Base-by-base conservation (phyloP, 2,888 invertebrate species). In the Macroteleia sp. region DNA sequence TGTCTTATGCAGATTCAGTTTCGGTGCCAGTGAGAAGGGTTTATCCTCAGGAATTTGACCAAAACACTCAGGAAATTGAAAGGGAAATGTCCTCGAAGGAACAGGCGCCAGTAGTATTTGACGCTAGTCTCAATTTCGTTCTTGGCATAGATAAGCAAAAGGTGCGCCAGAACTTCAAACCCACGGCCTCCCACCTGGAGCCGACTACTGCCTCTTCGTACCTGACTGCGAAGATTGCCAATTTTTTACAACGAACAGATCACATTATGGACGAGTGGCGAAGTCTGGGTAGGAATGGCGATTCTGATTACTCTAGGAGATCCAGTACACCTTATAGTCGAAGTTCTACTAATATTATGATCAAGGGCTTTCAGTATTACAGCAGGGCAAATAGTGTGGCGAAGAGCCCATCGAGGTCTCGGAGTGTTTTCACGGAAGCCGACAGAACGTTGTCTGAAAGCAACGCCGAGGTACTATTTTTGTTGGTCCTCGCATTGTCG, bases 241-340 rank as follows among this genome's bases (percentile, higher is more conserved):
- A 95, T 86, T 97, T 97, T 85, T 92, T 97, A 28, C 94, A 94
- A 86, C 93, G 96, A 78, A 97, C 97, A 2, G 97, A 97, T 91
- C 97, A 97, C 90, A 95, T 97, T 0, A 96, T 96, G 94, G 96
- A 97, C 85, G 96, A 97, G 87, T 97, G 97, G 97, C 93, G 94
- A 66, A 93, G 95, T 77, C 85, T 95, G 52, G 96, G 96, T 0
- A 94, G 94, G 61, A 93, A 92, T 81, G 93, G 94, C 79, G 93
- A 93, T 66, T 89, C 92, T 22, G 81, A 83, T 8, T 69, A 82
- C 66, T 46, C 64, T 36, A 28, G 34, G 12, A 56, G 67, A 12
- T 61, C 64, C 25, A 48, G 66, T 3, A 77, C 57, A 1, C 61
- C 64, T 5, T 30, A 19, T 3, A 95, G 96, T 1, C 94, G 94